Evolutionary conservation across 2,797 vertebrate genomes (phyloP).

Genomic region (Clarias laeviceps): DNA sequence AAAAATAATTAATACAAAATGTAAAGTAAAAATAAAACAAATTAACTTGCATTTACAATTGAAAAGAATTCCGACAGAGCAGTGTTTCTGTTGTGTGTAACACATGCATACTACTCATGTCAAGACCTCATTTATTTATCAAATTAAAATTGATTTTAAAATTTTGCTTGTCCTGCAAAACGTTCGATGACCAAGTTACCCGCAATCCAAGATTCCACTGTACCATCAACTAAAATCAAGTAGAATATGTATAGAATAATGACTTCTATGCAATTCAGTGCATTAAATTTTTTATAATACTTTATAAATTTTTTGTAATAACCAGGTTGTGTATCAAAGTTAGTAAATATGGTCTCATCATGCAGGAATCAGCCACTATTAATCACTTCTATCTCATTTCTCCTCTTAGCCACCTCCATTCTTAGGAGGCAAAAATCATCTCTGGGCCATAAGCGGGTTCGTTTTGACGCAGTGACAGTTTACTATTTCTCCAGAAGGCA

Average conservation of each 20-base stretch:
- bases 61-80: too few relatives aligned
- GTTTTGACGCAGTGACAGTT: constrained; percentile 93
- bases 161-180: too few relatives aligned
- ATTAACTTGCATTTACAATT: too few relatives aligned
- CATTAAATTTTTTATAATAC: not conserved
- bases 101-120: too few relatives aligned
- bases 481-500: constrained; percentile 94
- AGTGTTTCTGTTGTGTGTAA: too few relatives aligned
- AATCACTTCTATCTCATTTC: constrained; percentile 19
- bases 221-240: not conserved
- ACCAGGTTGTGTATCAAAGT: not conserved
- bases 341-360: not conserved
- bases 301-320: not conserved
- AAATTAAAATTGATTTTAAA: too few relatives aligned
- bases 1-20: too few relatives aligned
- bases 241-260: not conserved
- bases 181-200: too few relatives aligned
- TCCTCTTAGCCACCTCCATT: constrained; percentile 88
- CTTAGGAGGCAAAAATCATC: constrained; percentile 86
- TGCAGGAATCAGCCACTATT: not conserved
- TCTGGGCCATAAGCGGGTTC: constrained; percentile 84
- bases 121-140: too few relatives aligned
- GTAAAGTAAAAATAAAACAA: too few relatives aligned
- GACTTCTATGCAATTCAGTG: not conserved
- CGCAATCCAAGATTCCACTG: not conserved